Evolutionary conservation across 2,113 vertebrate genomes (phyloP).

Genomic region (Centropristis striata): DNA sequence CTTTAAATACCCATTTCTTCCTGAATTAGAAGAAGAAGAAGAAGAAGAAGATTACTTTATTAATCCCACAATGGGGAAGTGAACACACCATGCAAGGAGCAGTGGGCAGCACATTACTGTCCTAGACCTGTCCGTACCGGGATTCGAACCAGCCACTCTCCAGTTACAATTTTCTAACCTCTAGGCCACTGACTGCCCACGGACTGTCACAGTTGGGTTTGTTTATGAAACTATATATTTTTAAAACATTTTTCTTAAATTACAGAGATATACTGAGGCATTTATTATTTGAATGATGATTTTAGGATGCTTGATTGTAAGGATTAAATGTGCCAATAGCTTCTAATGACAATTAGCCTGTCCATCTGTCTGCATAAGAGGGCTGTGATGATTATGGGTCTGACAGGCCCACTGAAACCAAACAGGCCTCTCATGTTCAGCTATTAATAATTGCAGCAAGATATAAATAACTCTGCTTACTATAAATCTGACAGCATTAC

Average conservation of each 20-base stretch:
- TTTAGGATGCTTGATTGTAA: background rate
- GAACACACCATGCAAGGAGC: no score
- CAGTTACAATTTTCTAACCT: no score
- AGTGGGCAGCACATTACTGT: no score
- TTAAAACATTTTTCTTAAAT: no score
- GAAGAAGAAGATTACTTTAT: no score
- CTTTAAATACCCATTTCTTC: background rate
- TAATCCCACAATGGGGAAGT: no score
- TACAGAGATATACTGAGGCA: background rate
- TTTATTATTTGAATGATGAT: background rate
- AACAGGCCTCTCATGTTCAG: conserved; percentile 70
- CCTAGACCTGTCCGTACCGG: no score
- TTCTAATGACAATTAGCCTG: background rate
- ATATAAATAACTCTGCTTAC: conserved; percentile 63
- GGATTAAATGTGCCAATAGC: background rate
- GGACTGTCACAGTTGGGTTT: background rate
- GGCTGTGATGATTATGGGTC: no score
- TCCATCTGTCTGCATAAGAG: no score
- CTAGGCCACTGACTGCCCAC: no score
- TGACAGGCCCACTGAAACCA: conserved; percentile 15
- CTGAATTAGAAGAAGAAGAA: no score
- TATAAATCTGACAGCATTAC: conserved; percentile 44
- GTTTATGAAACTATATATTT: background rate
- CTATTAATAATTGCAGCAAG: conserved; percentile 71
- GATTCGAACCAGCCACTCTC: no score